Evolutionary conservation across 2,113 vertebrate species (phyloP).

Genomic region (Pterocles gutturalis): DNA sequence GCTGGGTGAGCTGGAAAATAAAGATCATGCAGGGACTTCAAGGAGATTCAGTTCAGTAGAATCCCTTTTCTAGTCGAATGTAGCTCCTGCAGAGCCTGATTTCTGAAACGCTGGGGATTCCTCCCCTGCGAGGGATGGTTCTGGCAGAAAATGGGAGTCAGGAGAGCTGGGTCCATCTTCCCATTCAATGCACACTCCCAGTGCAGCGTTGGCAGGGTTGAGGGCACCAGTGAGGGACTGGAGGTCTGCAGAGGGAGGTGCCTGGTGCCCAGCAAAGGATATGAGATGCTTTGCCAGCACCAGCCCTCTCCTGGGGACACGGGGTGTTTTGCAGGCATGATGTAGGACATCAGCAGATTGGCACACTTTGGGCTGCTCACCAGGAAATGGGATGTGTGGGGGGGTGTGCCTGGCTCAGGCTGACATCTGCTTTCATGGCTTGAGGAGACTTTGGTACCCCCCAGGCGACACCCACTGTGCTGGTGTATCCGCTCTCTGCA

Average conservation of each 20-base stretch:
- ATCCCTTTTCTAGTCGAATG: background rate
- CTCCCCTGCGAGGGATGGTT: background rate
- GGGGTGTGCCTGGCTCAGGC: background rate
- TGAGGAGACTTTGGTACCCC: background rate
- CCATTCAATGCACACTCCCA: background rate
- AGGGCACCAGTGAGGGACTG: background rate
- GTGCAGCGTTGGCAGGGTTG: background rate
- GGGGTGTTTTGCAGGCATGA: background rate
- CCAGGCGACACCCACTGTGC: background rate
- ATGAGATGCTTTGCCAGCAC: background rate
- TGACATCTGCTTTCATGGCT: background rate
- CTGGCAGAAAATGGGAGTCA: background rate
- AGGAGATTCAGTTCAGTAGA: background rate
- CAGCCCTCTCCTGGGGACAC: background rate
- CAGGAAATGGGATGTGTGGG: background rate
- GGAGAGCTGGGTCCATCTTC: background rate
- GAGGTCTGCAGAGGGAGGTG: background rate
- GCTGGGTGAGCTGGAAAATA: background rate
- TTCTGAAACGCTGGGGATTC: background rate
- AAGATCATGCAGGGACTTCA: background rate
- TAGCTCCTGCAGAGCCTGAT: background rate
- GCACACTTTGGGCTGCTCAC: accelerated
- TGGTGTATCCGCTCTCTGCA: accelerated
- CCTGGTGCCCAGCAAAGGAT: background rate
- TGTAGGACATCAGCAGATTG: background rate